These are phyloP conservation scores for Nothobranchius furzeri DNA, from an alignment of 2,113 vertebrate genomes.

Conservation along the genomic window DNA sequence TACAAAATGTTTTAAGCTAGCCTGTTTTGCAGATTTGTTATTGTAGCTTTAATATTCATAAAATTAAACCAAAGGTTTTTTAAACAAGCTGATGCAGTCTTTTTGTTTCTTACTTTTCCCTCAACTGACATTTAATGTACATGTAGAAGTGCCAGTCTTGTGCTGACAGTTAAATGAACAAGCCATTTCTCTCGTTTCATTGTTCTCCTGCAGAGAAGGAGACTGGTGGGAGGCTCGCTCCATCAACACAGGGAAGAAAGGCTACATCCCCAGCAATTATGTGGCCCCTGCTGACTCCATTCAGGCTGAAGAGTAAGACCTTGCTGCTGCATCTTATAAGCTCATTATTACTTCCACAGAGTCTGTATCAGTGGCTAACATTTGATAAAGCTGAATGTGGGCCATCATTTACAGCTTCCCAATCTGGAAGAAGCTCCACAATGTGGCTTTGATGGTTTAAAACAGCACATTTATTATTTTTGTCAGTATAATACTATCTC, in stretches of 20 bases:
- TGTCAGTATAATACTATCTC: not conserved
- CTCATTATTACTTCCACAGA: constrained; percentile 23
- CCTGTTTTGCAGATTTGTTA: too few species aligned
- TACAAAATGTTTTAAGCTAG: too few species aligned
- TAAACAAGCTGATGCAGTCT: too few species aligned
- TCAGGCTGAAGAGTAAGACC: constrained; percentile 97
- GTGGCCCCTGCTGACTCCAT: constrained; percentile 99
- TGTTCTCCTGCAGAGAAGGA: constrained; percentile 85
- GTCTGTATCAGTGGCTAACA: constrained; percentile 13
- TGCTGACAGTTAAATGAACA: constrained; percentile 14
- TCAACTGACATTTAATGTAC: not conserved
- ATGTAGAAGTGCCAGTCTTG: not conserved
- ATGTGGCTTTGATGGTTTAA: constrained; percentile 9
- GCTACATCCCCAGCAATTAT: constrained; percentile 99
- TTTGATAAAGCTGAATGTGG: constrained; percentile 1
- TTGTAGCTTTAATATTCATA: too few species aligned
- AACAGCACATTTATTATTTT: not conserved
- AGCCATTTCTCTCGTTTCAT: constrained; percentile 14
- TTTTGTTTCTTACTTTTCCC: too few species aligned
- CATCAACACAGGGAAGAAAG: constrained; percentile 96
- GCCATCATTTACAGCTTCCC: constrained; percentile 4
- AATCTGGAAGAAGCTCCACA: not conserved
- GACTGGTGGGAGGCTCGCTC: constrained; percentile 99
- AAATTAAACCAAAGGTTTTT: too few species aligned
- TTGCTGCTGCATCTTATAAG: constrained; percentile 17